Evolutionary conservation across 2,888 invertebrate genomes (phyloP), one percentile per base, ranked within the genome.

Genomic region (Campopleginae sp.): DNA sequence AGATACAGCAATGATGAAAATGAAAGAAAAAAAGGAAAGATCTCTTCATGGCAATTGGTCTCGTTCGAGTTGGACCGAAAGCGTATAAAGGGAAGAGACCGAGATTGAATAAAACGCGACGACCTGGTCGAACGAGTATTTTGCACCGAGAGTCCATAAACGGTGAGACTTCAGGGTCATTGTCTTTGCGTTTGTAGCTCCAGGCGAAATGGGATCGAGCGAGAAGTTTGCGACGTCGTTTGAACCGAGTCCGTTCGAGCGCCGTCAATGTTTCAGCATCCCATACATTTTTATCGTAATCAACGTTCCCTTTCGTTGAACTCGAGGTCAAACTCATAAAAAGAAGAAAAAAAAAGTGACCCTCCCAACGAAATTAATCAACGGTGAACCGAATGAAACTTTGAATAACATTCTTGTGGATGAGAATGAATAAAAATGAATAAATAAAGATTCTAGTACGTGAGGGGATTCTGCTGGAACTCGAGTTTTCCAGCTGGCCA

Each of bases 161-260:
- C 84, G 87, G 82, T 77, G 78, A 79, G 77, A 79, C 80, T 77
- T 68, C 74, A 86, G 82, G 88, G 89, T 89, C 89, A 86, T 87
- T 88, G 89, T 89, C 86, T 88, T 83, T 68, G 44, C 54, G 75
- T 7, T 79, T 82, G 84, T 82, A 79, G 70, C 70, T 85, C 51
- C 63, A 46, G 68, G 31, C 66, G 54, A 80, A 85, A 27, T 78
- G 17, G 42, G 44, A 78, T 63, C 51, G 5, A 38, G 23, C 27
- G 44, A 42, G 27, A 10, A 68, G 44, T 68, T 14, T 68, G 17
- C 27, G 46, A 58, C 46, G 68, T 46, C 46, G 68, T 46, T 68
- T 27, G 44, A 46, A 46, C 23, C 27, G 27, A 46, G 27, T 19
- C 51, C 31, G 31, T 46, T n/a, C 5, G 33, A 48, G 31, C 71